Base-by-base conservation (phyloP, 2,888 invertebrate species). In the Amphipyra berbera region DNA sequence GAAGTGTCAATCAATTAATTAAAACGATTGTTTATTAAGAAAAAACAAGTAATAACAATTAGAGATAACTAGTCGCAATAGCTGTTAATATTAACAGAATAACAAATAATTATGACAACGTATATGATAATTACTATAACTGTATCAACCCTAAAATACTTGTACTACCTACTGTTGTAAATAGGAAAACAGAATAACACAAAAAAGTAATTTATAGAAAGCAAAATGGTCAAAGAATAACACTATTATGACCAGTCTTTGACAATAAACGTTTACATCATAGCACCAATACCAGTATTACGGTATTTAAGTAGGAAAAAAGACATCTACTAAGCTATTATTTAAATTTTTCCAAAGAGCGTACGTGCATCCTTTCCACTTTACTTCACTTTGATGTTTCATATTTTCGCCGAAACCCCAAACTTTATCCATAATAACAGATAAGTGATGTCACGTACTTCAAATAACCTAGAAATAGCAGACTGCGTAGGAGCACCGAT, bases 371-470 rank as follows among this genome's bases (percentile, higher is more conserved):
- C 45, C 7, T 46, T 35, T 46, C 13, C 42, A 13, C 47, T 58
- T 46, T 13, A 66, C 21, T 60, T 46, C 21, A 62, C 46, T 61
- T 56, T 53, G 14, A 41, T 54, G 53, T 54, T 54, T 54, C 10
- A 60, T 57, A 60, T 62, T 62, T 67, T 50, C 44, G 38, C 7
- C 2, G 37, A 61, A 52, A 45, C 55, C 40, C 12, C 44, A 60
- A 73, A 76, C 68, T 72, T 63, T 67, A 10, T 53, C 37, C 57
- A 50, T 73, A 76, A 71, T 46, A 44, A 15, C 8, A 58, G 50
- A 57, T 60, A 49, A 40, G 30, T 6, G 42, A 42, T 41, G 62
- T 49, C 62, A 62, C 67, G 76, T 66, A 30, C 47, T 60, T n/a
- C 40, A 48, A 47, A 52, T 58, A 59, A 65, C 45, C 40, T 61